Base-by-base conservation (phyloP, 2,797 vertebrate species). In the Coluber constrictor region DNA sequence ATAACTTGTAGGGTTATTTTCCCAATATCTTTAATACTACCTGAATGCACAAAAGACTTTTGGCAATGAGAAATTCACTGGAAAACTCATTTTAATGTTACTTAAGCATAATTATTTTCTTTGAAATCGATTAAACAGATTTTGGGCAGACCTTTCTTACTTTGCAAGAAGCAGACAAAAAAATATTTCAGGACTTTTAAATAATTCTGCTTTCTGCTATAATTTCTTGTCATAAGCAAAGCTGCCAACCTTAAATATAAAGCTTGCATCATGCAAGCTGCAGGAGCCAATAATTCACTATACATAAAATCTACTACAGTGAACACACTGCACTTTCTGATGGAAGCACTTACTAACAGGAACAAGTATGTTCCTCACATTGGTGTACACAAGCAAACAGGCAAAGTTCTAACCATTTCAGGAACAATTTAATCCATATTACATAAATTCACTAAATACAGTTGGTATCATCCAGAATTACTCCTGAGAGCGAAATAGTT, bases 371-470 rank as follows among this genome's bases (percentile, higher is more conserved):
- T 90, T 95, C 93, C 94, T 93, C 55, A 57, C 89, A 93, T 97
- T 96, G 96, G 96, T 96, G 70, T 57, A 96, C 74, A 93, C 27
- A 43, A 95, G 96, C 91, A 97, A 96, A 95, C 96, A 95, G 92
- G 95, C 90, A 96, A 96, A 94, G 91, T 96, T 97, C 96, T 97
- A 96, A 96, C 95, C 96, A 96, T 92, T 95, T 95, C 97, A 96
- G 94, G 94, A 97, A 96, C 95, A 96, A 97, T 97, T 97, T 97
- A 97, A 98, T 97, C 97, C 96, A 89, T 95, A 91, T 95, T 96
- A 96, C 96, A 97, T 95, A 95, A 96, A 96, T 91, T 97, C 96
- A 97, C 94, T 93, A 93, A 95, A 96, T 96, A 97, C 95, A 97
- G 93, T 0, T 96, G 95, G 96, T 96, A 96, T 97, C 95, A 97